phyloP scores from a whole-genome alignment of 1,140 invertebrate genomes.

The Centruroides sculpturatus region DNA sequence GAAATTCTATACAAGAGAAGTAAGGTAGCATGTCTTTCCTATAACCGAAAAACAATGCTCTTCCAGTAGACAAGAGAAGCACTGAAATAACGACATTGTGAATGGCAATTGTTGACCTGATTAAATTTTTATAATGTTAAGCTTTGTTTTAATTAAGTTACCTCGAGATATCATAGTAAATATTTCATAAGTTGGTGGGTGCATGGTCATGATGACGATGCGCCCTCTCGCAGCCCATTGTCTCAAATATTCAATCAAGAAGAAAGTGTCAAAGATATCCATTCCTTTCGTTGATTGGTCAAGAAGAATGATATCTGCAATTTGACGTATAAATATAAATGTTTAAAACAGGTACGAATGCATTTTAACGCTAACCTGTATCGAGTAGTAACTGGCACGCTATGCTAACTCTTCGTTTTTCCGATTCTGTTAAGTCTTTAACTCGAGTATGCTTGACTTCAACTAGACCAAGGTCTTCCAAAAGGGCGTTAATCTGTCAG shows the following conservation, averaged over 20 bases:
- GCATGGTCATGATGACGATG: constrained; percentile 73
- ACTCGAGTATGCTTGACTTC: constrained; percentile 63
- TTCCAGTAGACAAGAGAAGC: constrained; percentile 52
- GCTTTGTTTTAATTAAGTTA: background rate
- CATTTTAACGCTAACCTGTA: constrained; percentile 16
- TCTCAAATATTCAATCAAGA: constrained; percentile 78
- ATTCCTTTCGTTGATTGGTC: constrained; percentile 80
- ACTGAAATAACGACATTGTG: background rate
- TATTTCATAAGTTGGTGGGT: constrained; percentile 88
- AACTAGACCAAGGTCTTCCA: constrained; percentile 75
- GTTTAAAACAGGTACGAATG: background rate
- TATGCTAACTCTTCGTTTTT: constrained; percentile 63
- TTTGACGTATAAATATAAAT: background rate
- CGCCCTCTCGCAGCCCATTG: constrained; percentile 74
- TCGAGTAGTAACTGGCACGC: constrained; percentile 67
- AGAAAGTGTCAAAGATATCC: constrained; percentile 93
- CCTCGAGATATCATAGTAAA: constrained; percentile 69
- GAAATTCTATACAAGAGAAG: constrained; percentile 82
- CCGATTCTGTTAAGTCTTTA: constrained; percentile 61
- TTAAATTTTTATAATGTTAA: background rate
- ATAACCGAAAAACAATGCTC: constrained; percentile 77
- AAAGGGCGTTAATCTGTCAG: constrained; percentile 49
- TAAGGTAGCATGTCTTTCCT: constrained; percentile 78
- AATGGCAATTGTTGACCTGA: too few relatives aligned
- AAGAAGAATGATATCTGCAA: constrained; percentile 53